Conservation (phyloP, 2,797 vertebrate genomes). For the Melanogrammus aeglefinus region DNA sequence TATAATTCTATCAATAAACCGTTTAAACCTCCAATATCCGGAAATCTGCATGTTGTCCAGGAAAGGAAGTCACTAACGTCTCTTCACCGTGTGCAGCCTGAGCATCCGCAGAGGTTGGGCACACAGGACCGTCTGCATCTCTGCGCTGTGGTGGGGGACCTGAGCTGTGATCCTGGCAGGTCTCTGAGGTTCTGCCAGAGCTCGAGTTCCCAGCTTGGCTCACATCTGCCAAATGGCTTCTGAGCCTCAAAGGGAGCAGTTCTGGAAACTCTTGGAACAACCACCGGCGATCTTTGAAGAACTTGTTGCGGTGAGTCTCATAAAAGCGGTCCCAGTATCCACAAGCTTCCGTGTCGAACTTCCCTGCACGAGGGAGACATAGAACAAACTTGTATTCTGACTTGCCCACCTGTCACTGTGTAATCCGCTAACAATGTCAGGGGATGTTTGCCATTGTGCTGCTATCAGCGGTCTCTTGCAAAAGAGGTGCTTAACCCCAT, state of each 20-base stretch:
- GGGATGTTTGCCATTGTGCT: not conserved
- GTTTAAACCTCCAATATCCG: slow-evolving; percentile 83
- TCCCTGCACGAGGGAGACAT: slow-evolving; percentile 66
- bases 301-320: slow-evolving; percentile 83
- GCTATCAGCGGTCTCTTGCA: not conserved
- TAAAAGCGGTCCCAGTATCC: slow-evolving; percentile 91
- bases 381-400: slow-evolving; percentile 3
- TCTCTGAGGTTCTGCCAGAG: slow-evolving; percentile 24
- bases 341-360: slow-evolving; percentile 80
- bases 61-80: slow-evolving; percentile 61
- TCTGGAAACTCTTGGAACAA: slow-evolving; percentile 88
- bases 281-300: slow-evolving; percentile 92
- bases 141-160: slow-evolving; percentile 17
- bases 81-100: slow-evolving; percentile 27
- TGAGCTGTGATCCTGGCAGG: slow-evolving; percentile 16
- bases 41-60: slow-evolving; percentile 78
- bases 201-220: slow-evolving; percentile 10
- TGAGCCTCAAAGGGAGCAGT: slow-evolving; percentile 73
- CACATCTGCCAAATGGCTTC: slow-evolving; percentile 17
- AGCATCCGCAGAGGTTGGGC: slow-evolving; percentile 20
- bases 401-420: not conserved
- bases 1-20: slow-evolving; percentile 12
- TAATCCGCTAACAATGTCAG: not conserved
- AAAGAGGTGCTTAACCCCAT: not conserved
- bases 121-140: slow-evolving; percentile 16